phyloP scores from a whole-genome alignment of 2,797 vertebrate genomes.

The Sarcoramphus papa region DNA sequence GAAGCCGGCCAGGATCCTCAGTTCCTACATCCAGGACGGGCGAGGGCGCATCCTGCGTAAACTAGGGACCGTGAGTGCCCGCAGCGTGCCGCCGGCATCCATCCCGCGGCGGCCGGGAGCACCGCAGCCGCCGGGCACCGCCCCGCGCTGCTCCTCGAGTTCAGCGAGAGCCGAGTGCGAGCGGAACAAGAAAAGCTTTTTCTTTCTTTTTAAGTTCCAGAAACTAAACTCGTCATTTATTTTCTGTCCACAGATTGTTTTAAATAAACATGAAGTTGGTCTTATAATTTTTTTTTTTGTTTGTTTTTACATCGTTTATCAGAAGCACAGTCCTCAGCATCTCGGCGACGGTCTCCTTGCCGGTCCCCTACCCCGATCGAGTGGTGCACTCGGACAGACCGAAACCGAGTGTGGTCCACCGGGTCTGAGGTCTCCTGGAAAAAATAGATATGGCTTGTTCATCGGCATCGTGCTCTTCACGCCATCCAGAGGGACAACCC shows the following conservation, averaged over 20 bases:
- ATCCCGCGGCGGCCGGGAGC: constrained; percentile 8
- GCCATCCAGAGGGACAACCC: constrained; percentile 10
- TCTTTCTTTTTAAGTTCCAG: not conserved
- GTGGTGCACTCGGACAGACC: not conserved
- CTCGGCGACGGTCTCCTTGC: not conserved
- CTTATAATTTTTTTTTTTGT: constrained; percentile 4
- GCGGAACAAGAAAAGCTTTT: not conserved
- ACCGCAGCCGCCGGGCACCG: constrained; percentile 23
- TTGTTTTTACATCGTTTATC: constrained; percentile 23
- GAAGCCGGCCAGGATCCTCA: not conserved
- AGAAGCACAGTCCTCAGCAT: constrained; percentile 44
- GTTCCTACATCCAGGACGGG: not conserved
- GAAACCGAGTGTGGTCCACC: constrained; percentile 10
- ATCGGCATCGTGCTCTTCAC: constrained; percentile 35
- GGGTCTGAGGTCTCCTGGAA: constrained; percentile 35
- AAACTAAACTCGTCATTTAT: constrained; percentile 30
- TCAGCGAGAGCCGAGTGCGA: constrained; percentile 32
- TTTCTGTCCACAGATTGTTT: constrained; percentile 30
- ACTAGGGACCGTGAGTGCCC: not conserved
- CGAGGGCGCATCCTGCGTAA: not conserved
- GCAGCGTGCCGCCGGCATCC: not conserved
- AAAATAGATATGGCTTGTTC: constrained; percentile 10
- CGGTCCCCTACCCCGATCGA: not conserved
- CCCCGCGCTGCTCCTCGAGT: constrained; percentile 24
- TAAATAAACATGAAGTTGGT: constrained; percentile 25